These are phyloP conservation scores for Drosophila albomicans DNA, from an alignment of 1,140 invertebrate species.

Conservation along the genomic window DNA sequence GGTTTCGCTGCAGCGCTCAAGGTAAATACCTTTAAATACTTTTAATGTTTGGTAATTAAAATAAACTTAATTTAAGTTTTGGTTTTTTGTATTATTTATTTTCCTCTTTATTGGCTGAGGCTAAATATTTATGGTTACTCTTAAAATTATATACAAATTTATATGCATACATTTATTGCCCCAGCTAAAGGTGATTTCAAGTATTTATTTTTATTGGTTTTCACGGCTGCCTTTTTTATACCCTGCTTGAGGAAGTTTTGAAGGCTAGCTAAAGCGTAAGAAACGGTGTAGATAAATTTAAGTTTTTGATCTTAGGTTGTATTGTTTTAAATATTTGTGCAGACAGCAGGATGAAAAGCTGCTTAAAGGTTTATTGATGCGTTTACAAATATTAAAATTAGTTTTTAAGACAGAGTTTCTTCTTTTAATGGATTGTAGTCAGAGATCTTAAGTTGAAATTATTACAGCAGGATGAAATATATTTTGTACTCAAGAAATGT, in stretches of 20 bases:
- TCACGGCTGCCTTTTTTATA: background rate
- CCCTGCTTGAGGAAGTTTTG: background rate
- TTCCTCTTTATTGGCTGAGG: background rate
- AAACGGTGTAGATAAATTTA: too few species aligned
- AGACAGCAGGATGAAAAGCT: too few species aligned
- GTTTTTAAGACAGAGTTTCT: too few species aligned
- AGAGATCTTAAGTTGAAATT: too few species aligned
- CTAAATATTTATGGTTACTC: background rate
- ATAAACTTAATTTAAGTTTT: slow-evolving; percentile 2
- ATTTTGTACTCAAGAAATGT: too few species aligned
- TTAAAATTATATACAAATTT: slow-evolving; percentile 1
- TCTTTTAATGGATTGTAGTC: too few species aligned
- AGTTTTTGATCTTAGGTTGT: too few species aligned
- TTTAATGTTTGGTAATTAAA: background rate
- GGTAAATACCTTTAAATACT: slow-evolving; percentile 11
- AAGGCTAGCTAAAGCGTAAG: background rate
- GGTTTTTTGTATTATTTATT: too few species aligned
- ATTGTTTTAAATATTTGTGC: too few species aligned
- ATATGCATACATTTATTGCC: background rate
- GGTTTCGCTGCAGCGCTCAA: slow-evolving; percentile 1
- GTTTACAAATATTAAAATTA: too few species aligned
- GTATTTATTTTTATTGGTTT: slow-evolving; percentile 1
- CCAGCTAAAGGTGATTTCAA: background rate
- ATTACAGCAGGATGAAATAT: too few species aligned
- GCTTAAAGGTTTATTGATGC: too few species aligned